Base-by-base conservation (phyloP, 2,113 vertebrate genomes). In the Pelusios castaneus region DNA sequence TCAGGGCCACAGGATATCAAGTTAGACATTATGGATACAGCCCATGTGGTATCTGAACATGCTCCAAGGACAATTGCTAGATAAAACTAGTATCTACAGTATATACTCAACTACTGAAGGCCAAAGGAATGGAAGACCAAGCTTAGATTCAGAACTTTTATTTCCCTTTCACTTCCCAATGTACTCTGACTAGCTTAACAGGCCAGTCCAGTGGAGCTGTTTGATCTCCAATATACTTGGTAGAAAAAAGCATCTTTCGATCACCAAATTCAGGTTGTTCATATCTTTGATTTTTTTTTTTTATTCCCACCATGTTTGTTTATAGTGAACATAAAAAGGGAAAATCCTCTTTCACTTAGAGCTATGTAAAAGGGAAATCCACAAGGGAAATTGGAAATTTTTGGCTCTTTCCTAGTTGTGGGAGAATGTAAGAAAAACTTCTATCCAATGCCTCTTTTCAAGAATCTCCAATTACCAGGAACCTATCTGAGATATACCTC, bases 21-120 rank as follows among this genome's bases (percentile, higher is more conserved):
- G 10, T 80, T 11, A 31, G 80, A 31, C 4, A 34, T 51, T 76
- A 76, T 67, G 83, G 82, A 80, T 56, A 34, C 3, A 85, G 85
- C 4, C 38, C 78, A 73, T 86, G 51, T 25, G 34, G 29, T 83
- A 80, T 16, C 60, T 31, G 54, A 78, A 0, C 75, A 19, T 0
- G 3, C 38, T 67, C 82, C 60, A 43, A 94, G 80, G 51, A 84
- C 29, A 81, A 93, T 93, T 89, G 56, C 3, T 11, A 83, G 73
- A 31, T 5, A 79, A 3, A 51, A 1, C 8, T 85, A 13, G 1
- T 43, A 55, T 80, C 34, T 77, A 34, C 3, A 78, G 17, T 76
- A 34, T 13, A 34, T 14, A 2, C 2, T 52, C 82, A 43, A 38
- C 38, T 95, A 87, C 67, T 4, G 1, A 12, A 55, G 34, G 6